phyloP scores from a whole-genome alignment of 2,797 vertebrate species.

The Phrynocephalus guinanensis region DNA sequence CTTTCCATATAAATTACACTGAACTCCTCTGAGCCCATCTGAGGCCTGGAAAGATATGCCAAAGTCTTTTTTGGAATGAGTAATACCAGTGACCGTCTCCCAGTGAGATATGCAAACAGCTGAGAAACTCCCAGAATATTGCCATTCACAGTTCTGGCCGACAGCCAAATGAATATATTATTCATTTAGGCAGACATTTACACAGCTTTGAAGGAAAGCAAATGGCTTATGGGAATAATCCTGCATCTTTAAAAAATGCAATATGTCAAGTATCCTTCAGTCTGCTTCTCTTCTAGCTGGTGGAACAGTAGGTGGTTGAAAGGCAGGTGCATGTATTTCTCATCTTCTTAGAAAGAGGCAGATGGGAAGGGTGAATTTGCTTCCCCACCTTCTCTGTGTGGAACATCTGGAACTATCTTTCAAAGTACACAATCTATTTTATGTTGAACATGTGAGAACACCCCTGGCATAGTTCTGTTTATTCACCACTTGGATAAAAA shows the following conservation, averaged over 20 bases:
- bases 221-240: conserved; percentile 16
- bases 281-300: background rate
- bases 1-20: background rate
- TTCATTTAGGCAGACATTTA: conserved; percentile 22
- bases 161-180: conserved; percentile 30
- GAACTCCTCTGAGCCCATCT: background rate
- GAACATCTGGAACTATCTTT: conserved; percentile 12
- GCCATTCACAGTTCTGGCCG: background rate
- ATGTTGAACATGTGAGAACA: conserved; percentile 27
- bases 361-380: background rate
- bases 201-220: conserved; percentile 19
- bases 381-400: background rate
- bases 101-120: background rate
- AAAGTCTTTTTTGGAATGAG: background rate
- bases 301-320: conserved; percentile 6
- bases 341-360: conserved; percentile 1
- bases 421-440: conserved; percentile 20
- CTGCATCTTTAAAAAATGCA: conserved; percentile 22
- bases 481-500: background rate
- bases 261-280: conserved; percentile 12
- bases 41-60: background rate
- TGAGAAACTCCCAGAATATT: background rate
- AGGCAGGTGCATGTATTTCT: background rate
- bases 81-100: background rate
- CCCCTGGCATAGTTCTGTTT: conserved; percentile 16